Base-by-base conservation (phyloP, 2,113 vertebrate genomes). In the Gymnocephalus cernua region DNA sequence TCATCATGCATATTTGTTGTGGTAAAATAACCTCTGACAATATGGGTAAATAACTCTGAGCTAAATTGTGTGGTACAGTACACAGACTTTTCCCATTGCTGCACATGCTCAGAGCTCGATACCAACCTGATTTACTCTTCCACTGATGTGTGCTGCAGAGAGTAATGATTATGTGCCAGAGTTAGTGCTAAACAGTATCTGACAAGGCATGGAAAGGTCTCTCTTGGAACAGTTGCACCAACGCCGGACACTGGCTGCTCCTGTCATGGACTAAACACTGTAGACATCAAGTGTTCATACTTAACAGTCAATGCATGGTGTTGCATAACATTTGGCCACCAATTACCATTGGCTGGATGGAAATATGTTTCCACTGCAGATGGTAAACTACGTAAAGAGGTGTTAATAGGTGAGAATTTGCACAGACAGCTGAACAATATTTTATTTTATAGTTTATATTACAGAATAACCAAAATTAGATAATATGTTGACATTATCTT, bases 161-260 rank as follows among this genome's bases (percentile, higher is more conserved):
- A 77, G 69, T 95, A 95, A 95, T 89, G 94, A 95, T 95, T 94
- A 93, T 94, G 91, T 95, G 94, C 84, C 95, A 95, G 76, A 75
- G 85, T 82, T 86, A 74, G 88, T 88, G 88, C 88, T 89, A 88
- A 93, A 93, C 83, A 90, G 86, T 93, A 94, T 93, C 85, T 93
- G 94, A 94, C 91, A 88, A 84, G 89, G 86, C 81, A 88, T 91
- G 89, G 84, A 92, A 91, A 92, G 82, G 92, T 80, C 88, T 94
- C 86, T 82, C 77, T 77, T 93, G 80, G 79, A 89, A 92, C 89
- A 92, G 86, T 83, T 90, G 91, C 80, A 88, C 79, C 74, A 88
- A 64, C 69, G 57, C 86, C 69, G 74, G 58, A 74, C 70, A 61
- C 58, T 74, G 69, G 69, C 77, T 63, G 82, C 65, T 70, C 51